A percentile compares a stretch with the other conserved stretches of the same genome.
phyloP scores from a whole-genome alignment of 2,113 vertebrate genomes.

The Megalops atlanticus region DNA sequence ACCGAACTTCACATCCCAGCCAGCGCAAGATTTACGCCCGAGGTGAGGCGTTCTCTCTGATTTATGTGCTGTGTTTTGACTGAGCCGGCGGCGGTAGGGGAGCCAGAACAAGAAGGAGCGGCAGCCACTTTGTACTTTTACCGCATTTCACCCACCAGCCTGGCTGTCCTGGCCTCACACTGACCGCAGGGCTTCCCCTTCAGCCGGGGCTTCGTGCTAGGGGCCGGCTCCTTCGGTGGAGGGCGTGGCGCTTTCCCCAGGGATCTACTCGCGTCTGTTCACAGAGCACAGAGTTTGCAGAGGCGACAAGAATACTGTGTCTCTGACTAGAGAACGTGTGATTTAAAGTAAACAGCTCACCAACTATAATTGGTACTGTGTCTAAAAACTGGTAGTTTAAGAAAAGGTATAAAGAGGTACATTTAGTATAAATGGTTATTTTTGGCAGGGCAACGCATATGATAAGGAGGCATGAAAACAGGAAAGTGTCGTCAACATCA shows the following conservation, averaged over 20 bases:
- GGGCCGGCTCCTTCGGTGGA: constrained; percentile 34
- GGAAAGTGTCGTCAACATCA: background rate
- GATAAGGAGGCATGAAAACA: too few species aligned
- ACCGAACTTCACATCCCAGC: background rate
- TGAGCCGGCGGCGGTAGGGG: too few species aligned
- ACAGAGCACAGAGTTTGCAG: background rate
- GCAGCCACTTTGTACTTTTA: background rate
- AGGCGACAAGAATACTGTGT: too few species aligned
- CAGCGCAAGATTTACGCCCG: background rate
- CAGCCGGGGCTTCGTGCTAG: constrained; percentile 55
- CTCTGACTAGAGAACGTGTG: too few species aligned
- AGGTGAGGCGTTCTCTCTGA: background rate
- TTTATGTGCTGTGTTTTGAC: background rate
- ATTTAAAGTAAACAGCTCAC: too few species aligned
- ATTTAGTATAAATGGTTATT: too few species aligned
- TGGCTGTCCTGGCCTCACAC: constrained; percentile 68
- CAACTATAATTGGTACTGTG: too few species aligned
- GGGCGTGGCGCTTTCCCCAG: constrained; percentile 20
- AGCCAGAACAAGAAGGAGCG: background rate
- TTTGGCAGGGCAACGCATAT: too few species aligned
- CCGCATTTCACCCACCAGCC: constrained; percentile 67
- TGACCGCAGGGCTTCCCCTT: constrained; percentile 66
- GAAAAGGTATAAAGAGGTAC: too few species aligned
- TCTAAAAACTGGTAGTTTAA: too few species aligned
- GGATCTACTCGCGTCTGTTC: constrained; percentile 56